phyloP scores from a whole-genome alignment of 2,888 invertebrate species.

The Andrena camellia region DNA sequence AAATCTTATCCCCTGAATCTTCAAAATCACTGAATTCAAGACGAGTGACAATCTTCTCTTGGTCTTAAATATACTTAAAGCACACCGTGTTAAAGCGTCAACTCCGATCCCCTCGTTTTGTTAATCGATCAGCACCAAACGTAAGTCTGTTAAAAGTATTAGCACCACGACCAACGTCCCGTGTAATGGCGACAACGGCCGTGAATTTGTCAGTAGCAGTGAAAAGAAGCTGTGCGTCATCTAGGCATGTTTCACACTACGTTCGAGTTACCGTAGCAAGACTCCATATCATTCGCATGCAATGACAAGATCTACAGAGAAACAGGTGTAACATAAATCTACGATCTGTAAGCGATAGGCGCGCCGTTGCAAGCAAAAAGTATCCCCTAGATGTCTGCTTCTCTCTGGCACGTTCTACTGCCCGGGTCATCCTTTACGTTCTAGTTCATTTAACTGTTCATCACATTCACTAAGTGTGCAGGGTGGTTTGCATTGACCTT shows the following conservation, averaged over 20 bases:
- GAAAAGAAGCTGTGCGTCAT: conserved; percentile 53
- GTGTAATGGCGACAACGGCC: neutral
- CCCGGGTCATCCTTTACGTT: conserved; percentile 29
- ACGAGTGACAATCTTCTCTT: neutral
- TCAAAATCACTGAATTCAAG: neutral
- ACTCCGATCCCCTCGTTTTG: neutral
- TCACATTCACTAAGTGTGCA: neutral
- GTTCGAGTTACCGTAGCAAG: conserved; percentile 39
- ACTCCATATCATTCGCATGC: conserved; percentile 55
- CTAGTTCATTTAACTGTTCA: neutral
- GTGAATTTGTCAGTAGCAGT: neutral
- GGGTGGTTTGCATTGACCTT: neutral
- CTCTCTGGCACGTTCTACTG: conserved; percentile 23
- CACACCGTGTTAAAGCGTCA: neutral
- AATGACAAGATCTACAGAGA: conserved; percentile 54
- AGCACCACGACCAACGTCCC: neutral
- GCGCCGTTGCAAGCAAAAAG: conserved; percentile 53
- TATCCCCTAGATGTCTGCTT: conserved; percentile 28
- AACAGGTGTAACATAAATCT: conserved; percentile 61
- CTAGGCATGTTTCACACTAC: conserved; percentile 49
- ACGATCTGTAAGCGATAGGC: conserved; percentile 61
- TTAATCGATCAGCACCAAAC: neutral
- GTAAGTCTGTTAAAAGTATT: neutral
- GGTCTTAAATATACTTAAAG: neutral
- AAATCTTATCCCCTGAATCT: neutral